These are phyloP conservation scores for Carpatolechia fugitivella DNA, from an alignment of 2,888 invertebrate genomes.

Conservation along the genomic window DNA sequence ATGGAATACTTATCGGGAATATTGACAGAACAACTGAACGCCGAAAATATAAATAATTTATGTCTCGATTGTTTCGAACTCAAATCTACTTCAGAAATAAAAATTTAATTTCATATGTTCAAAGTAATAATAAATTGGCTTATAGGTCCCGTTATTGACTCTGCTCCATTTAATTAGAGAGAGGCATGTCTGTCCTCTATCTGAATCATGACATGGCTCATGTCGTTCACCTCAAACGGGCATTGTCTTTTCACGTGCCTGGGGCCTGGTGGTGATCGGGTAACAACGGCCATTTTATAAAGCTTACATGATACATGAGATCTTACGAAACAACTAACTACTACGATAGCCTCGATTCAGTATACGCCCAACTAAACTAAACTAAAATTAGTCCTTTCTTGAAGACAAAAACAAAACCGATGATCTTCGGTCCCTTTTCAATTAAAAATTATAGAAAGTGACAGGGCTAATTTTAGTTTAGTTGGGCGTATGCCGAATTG, in stretches of 20 bases:
- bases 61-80: neutral
- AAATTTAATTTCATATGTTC: no score
- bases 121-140: no score
- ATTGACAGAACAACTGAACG: neutral
- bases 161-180: slow-evolving; percentile 1
- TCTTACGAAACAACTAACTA: neutral
- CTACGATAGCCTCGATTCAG: no score
- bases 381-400: no score
- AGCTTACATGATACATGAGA: neutral
- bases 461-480: no score
- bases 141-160: no score
- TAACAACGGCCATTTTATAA: slow-evolving; percentile 7
- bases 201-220: slow-evolving; percentile 1
- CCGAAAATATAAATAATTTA: no score
- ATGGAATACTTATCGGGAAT: neutral
- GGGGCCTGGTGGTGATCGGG: slow-evolving; percentile 9
- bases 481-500: no score
- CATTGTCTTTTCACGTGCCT: slow-evolving; percentile 18
- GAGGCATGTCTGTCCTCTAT: neutral
- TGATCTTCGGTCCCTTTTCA: no score
- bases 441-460: no score
- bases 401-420: no score
- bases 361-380: no score
- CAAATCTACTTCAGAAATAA: neutral
- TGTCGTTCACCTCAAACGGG: slow-evolving; percentile 23